phyloP scores from a whole-genome alignment of 2,888 invertebrate genomes.

The Phyllotreta cruciferae region DNA sequence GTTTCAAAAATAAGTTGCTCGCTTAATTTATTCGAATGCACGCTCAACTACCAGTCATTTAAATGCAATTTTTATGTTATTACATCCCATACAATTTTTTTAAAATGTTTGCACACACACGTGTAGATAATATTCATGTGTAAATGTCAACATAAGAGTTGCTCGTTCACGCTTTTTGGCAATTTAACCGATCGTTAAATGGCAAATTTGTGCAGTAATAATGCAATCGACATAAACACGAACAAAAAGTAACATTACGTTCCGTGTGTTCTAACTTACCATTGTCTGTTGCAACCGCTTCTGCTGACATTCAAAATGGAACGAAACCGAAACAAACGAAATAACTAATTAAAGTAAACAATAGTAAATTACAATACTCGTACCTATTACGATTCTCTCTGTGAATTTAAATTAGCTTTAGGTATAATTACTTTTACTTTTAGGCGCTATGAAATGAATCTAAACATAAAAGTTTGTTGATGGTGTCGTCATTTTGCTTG shows the following conservation, averaged over 20 bases:
- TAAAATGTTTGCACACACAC: background rate
- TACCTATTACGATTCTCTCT: background rate
- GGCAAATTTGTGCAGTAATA: slow-evolving; percentile 17
- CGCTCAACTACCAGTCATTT: background rate
- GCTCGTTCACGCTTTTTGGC: slow-evolving; percentile 14
- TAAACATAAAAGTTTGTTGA: too few species aligned
- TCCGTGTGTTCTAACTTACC: slow-evolving; percentile 2
- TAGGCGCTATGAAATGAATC: too few species aligned
- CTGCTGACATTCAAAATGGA: slow-evolving; percentile 14
- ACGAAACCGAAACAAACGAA: background rate
- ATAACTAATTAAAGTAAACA: slow-evolving; percentile 7
- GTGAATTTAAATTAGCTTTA: slow-evolving; percentile 7
- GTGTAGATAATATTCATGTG: background rate
- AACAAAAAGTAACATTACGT: slow-evolving; percentile 5
- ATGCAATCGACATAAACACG: slow-evolving; percentile 6
- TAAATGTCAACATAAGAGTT: slow-evolving; percentile 6
- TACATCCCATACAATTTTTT: background rate
- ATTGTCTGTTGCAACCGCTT: slow-evolving; percentile 14
- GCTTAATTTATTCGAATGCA: too few species aligned
- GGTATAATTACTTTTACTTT: slow-evolving; percentile 9
- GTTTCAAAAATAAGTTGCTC: too few species aligned
- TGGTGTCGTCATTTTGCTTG: too few species aligned
- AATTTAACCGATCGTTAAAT: slow-evolving; percentile 17
- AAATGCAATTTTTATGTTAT: background rate
- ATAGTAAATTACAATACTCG: slow-evolving; percentile 4